Evolutionary conservation across 2,113 vertebrate species (phyloP), one percentile per base, ranked within the genome.

Genomic region (Alaudala cheleensis): DNA sequence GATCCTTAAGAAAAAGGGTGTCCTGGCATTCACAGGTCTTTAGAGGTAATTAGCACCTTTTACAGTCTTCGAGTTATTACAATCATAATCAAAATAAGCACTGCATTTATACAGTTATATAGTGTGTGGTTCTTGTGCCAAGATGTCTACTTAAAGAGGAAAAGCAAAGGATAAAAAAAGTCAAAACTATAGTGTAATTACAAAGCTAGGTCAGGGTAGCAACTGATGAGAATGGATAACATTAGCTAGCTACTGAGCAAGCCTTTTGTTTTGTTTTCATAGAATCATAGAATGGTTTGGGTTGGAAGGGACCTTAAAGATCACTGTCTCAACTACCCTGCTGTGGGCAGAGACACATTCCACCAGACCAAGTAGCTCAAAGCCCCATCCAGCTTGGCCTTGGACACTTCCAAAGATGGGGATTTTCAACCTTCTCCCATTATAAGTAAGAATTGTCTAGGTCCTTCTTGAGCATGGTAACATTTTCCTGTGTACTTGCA

Each of bases 401-500:
- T 83, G 71, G 33, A 28, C n/a, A 31, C 10, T 69, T 77, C 29
- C 62, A 54, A 60, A 54, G 29, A 88, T n/a, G 15, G 21, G 17
- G 22, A 42, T 62, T 56, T 76, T 85, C 53, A 61, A 0, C 23
- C 15, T 72, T 76, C 14, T 89, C 21, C 31, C 6, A 28, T 91
- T 87, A 28, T 19, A 49, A 49, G 22, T 53, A 61, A 62, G 70
- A 91, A 65, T 42, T 54, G 18, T 53, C 21, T 60, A 17, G 20
- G 69, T 82, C 33, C 34, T 80, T 61, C 74, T 82, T 93, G 50
- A 66, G 28, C 4, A 8, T 18, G 6, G 49, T 61, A 49, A 11
- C 2, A 0, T 53, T 69, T 81, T 56, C n/a, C 40, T 24, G 6
- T 71, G 56, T 78, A 56, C 61, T 39, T 91, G 21, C 96, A 99